Base-by-base conservation (phyloP, 2,797 vertebrate species). In the Yasuhikotakia modesta region DNA sequence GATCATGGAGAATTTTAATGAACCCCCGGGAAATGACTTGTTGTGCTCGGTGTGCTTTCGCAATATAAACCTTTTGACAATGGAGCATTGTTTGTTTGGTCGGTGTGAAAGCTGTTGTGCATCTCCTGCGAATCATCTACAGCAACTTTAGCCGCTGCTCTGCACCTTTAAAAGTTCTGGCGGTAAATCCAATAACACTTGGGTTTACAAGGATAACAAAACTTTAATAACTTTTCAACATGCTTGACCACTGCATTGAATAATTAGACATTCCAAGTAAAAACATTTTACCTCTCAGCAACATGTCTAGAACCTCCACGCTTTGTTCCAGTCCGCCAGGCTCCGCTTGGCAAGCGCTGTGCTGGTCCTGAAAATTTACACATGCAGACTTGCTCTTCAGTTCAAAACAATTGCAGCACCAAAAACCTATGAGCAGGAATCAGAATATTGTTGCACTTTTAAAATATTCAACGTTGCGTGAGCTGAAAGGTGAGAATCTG, bases 381-480 rank as follows among this genome's bases (percentile, higher is more conserved):
- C 53, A 22, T 21, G 3, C 11, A 4, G 10, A 21, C 19, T 19
- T 21, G n/a, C 52, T 55, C n/a, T 19, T 55, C 52, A 21, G 52
- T 39, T 4, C 30, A 35, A n/a, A 63, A 35, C 17, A 11, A 11
- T 19, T 10, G 58, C 58, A 32, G 30, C 30, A n/a, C 16, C 2
- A n/a, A 35, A 32, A n/a, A n/a, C 50, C 70, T 19, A 68, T 12
- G 39, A 83, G 27, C n/a, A 72, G 46, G 72, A 68, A 53, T 73
- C 22, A 10, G 71, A 75, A 78, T 75, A 57, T 72, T 69, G 61
- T 78, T 64, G 30, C 53, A 72, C 32, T 46, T 73, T 55, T 72
- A 53, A 76, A 79, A 75, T 75, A 76, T 71, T 81, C 55, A 68
- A 22, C 22, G 27, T 50, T 76, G 64, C 22, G 39, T 43, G 53